A percentile compares a stretch with the other conserved stretches of the same genome.
phyloP scores from a whole-genome alignment of 2,888 invertebrate species.

The Pegoplata infirma region DNA sequence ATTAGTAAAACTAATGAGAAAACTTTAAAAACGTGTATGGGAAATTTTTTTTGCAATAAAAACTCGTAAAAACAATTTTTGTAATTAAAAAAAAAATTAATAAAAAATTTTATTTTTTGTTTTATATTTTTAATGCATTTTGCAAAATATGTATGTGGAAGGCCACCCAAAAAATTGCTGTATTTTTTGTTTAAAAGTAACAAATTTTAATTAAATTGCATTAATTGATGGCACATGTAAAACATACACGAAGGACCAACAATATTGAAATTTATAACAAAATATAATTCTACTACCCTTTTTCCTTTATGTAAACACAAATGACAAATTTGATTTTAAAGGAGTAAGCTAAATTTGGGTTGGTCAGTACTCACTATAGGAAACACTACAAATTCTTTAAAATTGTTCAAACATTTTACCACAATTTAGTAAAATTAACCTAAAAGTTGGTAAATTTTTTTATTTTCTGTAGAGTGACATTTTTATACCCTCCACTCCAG shows the following conservation, averaged over 20 bases:
- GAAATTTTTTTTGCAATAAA: neutral
- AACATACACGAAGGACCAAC: constrained; percentile 17
- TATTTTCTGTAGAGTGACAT: too few species aligned
- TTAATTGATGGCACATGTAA: constrained; percentile 51
- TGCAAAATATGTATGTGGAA: constrained; percentile 4
- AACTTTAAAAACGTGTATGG: constrained; percentile 12
- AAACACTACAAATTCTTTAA: too few species aligned
- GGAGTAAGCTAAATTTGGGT: neutral
- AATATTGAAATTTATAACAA: constrained; percentile 34
- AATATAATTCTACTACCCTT: neutral
- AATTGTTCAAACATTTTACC: too few species aligned
- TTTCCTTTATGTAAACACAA: neutral
- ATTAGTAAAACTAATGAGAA: constrained; percentile 18
- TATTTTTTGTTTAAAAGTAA: neutral
- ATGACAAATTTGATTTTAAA: constrained; percentile 39
- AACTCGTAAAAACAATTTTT: constrained; percentile 14
- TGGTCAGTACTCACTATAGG: neutral
- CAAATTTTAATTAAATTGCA: constrained; percentile 55
- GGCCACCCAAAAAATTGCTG: neutral
- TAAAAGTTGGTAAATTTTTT: too few species aligned
- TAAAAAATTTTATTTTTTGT: too few species aligned
- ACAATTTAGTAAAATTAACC: too few species aligned
- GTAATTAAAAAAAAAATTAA: too few species aligned
- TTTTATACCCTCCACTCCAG: too few species aligned
- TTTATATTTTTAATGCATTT: too few species aligned